Evolutionary conservation across 2,888 invertebrate species (phyloP).

Genomic region (Oscheius myriophilus): DNA sequence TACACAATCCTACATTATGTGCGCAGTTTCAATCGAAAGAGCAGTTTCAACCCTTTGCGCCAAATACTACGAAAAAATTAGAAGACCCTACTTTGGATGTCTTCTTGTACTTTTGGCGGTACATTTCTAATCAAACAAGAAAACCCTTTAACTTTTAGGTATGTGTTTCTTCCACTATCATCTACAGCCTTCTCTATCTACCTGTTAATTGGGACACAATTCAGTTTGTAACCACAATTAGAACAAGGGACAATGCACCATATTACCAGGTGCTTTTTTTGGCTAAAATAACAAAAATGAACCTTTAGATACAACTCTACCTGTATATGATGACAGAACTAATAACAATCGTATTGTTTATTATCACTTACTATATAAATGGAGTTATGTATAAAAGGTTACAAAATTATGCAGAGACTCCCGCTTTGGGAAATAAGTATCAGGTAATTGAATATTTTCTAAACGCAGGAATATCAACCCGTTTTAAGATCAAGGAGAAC

Average conservation of each 20-base stretch:
- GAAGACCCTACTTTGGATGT: neutral
- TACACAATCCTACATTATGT: neutral
- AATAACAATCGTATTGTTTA: slow-evolving; percentile 1
- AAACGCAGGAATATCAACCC: neutral
- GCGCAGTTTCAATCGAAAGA: slow-evolving; percentile 11
- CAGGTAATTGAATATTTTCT: neutral
- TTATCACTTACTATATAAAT: neutral
- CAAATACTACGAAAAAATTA: slow-evolving; percentile 8
- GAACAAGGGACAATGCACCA: slow-evolving; percentile 4
- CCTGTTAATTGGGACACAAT: neutral
- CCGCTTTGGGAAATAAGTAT: neutral
- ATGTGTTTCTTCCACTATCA: neutral
- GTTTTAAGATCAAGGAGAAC: slow-evolving; percentile 4
- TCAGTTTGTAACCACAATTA: slow-evolving; percentile 9
- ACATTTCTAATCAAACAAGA: neutral
- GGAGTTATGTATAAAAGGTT: neutral
- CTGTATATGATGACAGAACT: neutral
- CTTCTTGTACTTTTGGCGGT: neutral
- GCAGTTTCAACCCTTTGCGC: slow-evolving; percentile 7
- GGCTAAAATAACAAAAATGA: neutral
- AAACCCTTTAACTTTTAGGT: neutral
- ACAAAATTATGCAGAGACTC: neutral
- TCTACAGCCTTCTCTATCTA: neutral
- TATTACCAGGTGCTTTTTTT: neutral
- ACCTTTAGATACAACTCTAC: neutral